Evolutionary conservation across 2,888 invertebrate genomes (phyloP).

Genomic region (Pasiphila rectangulata): DNA sequence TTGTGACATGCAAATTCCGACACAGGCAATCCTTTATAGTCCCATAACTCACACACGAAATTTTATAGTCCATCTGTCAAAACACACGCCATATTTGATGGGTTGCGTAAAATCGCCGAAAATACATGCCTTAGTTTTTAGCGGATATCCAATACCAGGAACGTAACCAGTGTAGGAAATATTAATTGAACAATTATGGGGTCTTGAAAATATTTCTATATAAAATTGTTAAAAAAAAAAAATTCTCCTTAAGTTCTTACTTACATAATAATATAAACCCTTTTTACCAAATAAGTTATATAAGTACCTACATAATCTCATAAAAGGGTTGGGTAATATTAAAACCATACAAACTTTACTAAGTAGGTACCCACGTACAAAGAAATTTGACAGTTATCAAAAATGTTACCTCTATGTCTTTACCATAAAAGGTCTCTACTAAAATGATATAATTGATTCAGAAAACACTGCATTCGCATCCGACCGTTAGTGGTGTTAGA

Average conservation of each 20-base stretch:
- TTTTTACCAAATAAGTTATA: too few relatives aligned
- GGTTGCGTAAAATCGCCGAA: conserved; percentile 43
- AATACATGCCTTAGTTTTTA: conserved; percentile 11
- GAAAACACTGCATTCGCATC: conserved; percentile 47
- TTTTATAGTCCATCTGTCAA: conserved; percentile 67
- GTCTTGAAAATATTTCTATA: not conserved
- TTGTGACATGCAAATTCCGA: conserved; percentile 41
- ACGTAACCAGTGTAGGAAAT: not conserved
- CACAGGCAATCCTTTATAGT: conserved; percentile 44
- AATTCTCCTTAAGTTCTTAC: too few relatives aligned
- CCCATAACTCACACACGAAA: conserved; percentile 52
- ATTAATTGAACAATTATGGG: too few relatives aligned
- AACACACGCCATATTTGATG: conserved; percentile 46
- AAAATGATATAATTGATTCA: conserved; percentile 65
- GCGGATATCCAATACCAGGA: not conserved
- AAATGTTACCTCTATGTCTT: not conserved
- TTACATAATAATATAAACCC: too few relatives aligned
- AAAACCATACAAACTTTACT: too few relatives aligned
- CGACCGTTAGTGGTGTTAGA: conserved; percentile 56
- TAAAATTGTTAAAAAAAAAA: not conserved
- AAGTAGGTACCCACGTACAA: not conserved
- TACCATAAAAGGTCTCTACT: conserved; percentile 41
- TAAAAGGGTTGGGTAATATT: too few relatives aligned
- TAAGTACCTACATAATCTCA: too few relatives aligned
- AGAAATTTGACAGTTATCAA: not conserved